Evolutionary conservation across 2,113 vertebrate species (phyloP), one percentile per base, ranked within the genome.

Genomic region (Rana temporaria): DNA sequence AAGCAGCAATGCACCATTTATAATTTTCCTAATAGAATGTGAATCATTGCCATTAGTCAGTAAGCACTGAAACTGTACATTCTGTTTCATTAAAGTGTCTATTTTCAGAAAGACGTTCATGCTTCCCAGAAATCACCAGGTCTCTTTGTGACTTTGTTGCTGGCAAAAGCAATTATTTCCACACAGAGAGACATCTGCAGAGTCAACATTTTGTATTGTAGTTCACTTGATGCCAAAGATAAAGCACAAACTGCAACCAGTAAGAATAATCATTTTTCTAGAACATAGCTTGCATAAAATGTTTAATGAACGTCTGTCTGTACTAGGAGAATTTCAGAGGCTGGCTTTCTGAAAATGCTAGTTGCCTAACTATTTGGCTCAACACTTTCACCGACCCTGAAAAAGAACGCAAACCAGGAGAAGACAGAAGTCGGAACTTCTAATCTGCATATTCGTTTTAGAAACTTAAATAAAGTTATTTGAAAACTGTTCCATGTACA

Each of bases 31-130:
- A 22, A 30, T 60, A 22, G 22, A 53, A 32, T n/a, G 12, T 42
- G 57, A 42, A 75, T 75, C 56, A 75, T 62, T 60, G 26, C 30
- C 72, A 75, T 75, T 75, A 75, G 72, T 74, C 56, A 20, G 19
- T 60, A 24, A 34, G 32, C 38, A 34, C 30, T 75, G 71, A 74
- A 62, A 55, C 34, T 22, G 72, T 34, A 75, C 56, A 75, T 38
- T 60, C 55, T 22, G 20, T 75, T 62, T 73, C 30, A 73, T 57
- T 34, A 34, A 9, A 62, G 30, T 11, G 30, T 42, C 56, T 74
- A n/a, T 60, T 60, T 74, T 74, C 57, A 32, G 71, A 74, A 74
- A 38, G 32, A 20, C 2, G 12, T 59, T 60, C 26, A 32, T 59
- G 71, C 19, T 74, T 74, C 55, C 71, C 71, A 74, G 71, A 74